These are phyloP conservation scores for Sminthurinus aureus DNA, from an alignment of 2,888 invertebrate species.

Conservation along the genomic window DNA sequence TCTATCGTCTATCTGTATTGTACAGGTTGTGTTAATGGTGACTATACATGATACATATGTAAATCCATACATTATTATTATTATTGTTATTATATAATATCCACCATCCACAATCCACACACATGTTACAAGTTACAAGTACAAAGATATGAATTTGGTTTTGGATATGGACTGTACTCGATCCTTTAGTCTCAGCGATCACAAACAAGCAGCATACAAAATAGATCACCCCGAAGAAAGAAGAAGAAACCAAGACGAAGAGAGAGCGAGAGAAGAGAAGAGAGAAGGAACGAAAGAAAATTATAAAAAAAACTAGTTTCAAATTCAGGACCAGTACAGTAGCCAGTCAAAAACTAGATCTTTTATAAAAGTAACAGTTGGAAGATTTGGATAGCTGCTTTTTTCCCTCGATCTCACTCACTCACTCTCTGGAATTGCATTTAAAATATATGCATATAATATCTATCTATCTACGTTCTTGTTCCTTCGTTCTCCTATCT, in stretches of 20 bases:
- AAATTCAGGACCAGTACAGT: slow-evolving; percentile 59
- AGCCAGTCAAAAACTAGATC: slow-evolving; percentile 58
- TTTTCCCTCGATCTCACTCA: slow-evolving; percentile 32
- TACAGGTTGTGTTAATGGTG: slow-evolving; percentile 1
- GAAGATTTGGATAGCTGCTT: slow-evolving; percentile 49
- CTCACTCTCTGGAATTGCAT: slow-evolving; percentile 14
- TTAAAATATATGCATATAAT: slow-evolving; percentile 8
- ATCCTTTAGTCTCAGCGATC: slow-evolving; percentile 43
- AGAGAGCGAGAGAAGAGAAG: neutral
- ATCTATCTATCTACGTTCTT: neutral
- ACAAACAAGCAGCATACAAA: slow-evolving; percentile 60
- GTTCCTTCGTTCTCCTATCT: slow-evolving; percentile 14
- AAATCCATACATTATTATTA: too few relatives aligned
- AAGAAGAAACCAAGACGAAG: neutral
- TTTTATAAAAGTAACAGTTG: slow-evolving; percentile 58
- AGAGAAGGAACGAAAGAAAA: slow-evolving; percentile 20
- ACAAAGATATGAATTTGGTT: neutral
- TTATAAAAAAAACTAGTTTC: slow-evolving; percentile 53
- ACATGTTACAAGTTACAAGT: neutral
- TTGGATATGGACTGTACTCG: slow-evolving; percentile 38
- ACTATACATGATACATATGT: neutral
- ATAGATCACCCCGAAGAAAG: slow-evolving; percentile 55
- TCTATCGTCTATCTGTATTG: neutral
- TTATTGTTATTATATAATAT: neutral
- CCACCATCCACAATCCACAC: neutral